A percentile compares a stretch with the other conserved stretches of the same genome.
phyloP scores from a whole-genome alignment of 2,888 invertebrate species.

The Cryptops parisi region DNA sequence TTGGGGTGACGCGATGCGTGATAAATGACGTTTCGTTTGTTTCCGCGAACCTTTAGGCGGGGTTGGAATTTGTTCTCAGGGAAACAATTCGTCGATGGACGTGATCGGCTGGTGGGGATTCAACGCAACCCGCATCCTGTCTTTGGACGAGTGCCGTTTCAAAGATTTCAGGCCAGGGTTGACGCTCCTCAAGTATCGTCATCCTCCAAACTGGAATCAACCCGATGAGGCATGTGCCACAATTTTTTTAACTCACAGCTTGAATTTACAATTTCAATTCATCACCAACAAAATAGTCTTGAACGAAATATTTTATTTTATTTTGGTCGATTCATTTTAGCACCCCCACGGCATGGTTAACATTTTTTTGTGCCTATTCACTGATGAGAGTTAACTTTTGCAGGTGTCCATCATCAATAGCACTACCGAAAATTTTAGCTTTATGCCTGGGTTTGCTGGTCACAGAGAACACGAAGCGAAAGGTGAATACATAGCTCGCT shows the following conservation, averaged over 20 bases:
- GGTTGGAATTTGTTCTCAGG: constrained; percentile 62
- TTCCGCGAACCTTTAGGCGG: no score
- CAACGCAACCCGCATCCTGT: constrained; percentile 54
- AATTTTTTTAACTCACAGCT: neutral
- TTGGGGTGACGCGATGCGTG: no score
- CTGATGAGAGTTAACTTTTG: no score
- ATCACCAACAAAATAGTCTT: no score
- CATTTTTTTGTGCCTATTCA: neutral
- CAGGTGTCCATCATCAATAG: constrained; percentile 63
- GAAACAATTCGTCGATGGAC: constrained; percentile 64
- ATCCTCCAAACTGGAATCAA: constrained; percentile 71
- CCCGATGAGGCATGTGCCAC: constrained; percentile 53
- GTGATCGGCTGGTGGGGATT: constrained; percentile 83
- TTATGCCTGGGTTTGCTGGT: constrained; percentile 42
- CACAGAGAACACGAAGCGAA: constrained; percentile 27
- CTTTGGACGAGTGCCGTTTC: constrained; percentile 57
- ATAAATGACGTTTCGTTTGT: no score
- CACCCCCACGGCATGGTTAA: neutral
- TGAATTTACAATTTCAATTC: no score
- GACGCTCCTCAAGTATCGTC: constrained; percentile 72
- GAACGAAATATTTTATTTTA: no score
- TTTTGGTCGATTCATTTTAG: no score
- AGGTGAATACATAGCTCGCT: constrained; percentile 58
- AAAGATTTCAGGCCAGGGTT: constrained; percentile 60
- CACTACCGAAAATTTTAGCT: constrained; percentile 60